Percentiles rank a stretch among this genome's conserved stretches.
phyloP scores from a whole-genome alignment of 2,888 invertebrate genomes.

The Xestia rhomboidea region DNA sequence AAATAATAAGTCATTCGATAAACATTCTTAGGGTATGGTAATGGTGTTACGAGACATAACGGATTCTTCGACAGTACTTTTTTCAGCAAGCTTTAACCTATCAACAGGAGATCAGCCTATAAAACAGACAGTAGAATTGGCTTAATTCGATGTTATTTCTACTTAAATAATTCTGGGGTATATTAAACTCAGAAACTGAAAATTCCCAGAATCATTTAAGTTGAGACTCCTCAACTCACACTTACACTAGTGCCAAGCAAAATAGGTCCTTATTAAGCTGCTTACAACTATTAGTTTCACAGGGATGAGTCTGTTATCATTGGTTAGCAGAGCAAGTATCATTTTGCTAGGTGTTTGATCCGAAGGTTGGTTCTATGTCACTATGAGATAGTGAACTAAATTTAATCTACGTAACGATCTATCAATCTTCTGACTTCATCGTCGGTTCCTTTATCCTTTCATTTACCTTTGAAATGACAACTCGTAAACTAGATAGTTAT shows the following conservation, averaged over 20 bases:
- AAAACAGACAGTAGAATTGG: background rate
- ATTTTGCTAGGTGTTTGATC: background rate
- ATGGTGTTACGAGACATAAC: background rate
- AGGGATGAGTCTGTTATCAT: background rate
- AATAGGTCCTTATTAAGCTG: background rate
- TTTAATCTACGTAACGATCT: slow-evolving; percentile 19
- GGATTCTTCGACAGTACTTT: background rate
- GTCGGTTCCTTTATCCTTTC: slow-evolving; percentile 11
- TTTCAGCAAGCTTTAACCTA: background rate
- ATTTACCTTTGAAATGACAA: slow-evolving; percentile 27
- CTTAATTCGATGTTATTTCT: no score
- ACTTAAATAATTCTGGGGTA: no score
- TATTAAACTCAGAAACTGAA: no score
- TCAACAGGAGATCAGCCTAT: background rate
- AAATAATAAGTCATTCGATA: slow-evolving; percentile 54
- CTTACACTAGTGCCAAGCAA: background rate
- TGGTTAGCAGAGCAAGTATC: background rate
- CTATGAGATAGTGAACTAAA: slow-evolving; percentile 22
- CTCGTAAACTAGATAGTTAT: background rate
- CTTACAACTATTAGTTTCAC: background rate
- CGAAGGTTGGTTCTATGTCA: slow-evolving; percentile 20
- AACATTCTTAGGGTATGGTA: slow-evolving; percentile 5
- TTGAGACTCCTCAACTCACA: background rate
- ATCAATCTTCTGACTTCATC: slow-evolving; percentile 50
- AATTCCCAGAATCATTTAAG: no score